Evolutionary conservation across 2,113 vertebrate genomes (phyloP).

Genomic region (Ranitomeya variabilis): DNA sequence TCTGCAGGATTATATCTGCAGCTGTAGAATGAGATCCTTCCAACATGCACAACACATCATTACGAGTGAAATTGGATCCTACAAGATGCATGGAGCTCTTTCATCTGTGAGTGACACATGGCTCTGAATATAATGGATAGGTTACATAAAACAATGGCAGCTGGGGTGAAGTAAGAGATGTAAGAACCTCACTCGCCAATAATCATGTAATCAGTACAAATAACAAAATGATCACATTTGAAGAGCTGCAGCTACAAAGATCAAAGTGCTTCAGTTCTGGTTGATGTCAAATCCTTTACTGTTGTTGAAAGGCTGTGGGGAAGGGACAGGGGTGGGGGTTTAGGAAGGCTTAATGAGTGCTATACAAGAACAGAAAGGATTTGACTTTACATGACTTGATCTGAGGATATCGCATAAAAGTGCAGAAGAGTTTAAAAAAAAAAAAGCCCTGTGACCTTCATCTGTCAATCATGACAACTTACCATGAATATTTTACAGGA

Average conservation of each 20-base stretch:
- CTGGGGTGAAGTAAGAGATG: background rate
- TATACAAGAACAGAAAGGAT: slow-evolving; percentile 50
- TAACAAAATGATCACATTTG: slow-evolving; percentile 28
- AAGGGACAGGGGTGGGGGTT: background rate
- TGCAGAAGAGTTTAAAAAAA: background rate
- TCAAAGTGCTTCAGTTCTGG: slow-evolving; percentile 50
- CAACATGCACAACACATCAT: background rate
- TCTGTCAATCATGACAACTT: slow-evolving; percentile 14
- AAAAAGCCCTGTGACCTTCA: slow-evolving; percentile 15
- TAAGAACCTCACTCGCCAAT: background rate
- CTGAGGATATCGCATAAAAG: slow-evolving; percentile 42
- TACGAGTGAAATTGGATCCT: background rate
- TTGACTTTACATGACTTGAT: slow-evolving; percentile 41
- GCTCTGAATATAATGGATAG: background rate
- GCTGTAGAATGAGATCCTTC: background rate
- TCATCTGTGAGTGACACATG: slow-evolving; percentile 22
- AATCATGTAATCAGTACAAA: slow-evolving; percentile 42
- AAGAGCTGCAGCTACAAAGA: slow-evolving; percentile 34
- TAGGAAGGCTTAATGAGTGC: slow-evolving; percentile 30
- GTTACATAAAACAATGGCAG: slow-evolving; percentile 32
- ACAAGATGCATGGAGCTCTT: background rate
- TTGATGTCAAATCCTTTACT: slow-evolving; percentile 52
- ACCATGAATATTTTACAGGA: too few species aligned
- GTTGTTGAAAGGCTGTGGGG: slow-evolving; percentile 41
- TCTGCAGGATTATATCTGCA: background rate